Base-by-base conservation (phyloP, 2,888 invertebrate genomes). In the Syritta pipiens region DNA sequence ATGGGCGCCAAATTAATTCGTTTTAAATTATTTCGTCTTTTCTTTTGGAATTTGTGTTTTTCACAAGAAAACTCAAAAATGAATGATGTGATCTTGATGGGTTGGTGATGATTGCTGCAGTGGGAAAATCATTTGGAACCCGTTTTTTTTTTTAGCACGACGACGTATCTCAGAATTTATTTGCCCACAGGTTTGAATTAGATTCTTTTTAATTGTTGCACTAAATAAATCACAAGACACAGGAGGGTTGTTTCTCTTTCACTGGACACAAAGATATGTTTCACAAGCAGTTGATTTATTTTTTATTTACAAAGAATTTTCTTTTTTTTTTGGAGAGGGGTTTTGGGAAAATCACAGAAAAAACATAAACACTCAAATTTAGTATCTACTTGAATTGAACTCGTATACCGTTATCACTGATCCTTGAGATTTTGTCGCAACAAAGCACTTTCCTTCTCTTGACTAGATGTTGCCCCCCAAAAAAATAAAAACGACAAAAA, bases 371-470 rank as follows among this genome's bases (percentile, higher is more conserved):
- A n/a, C n/a, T 63, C 51, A 40, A 28, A 14, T 59, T 63, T 46
- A 37, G 30, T 26, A 46, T 65, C 24, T 51, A 46, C 46, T 44
- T 40, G 42, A 26, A 49, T 3, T 59, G 26, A n/a, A n/a, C n/a
- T 77, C 72, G 77, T 77, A 77, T 77, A 77, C 65, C 22, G 59
- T 77, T 77, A 77, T 77, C 77, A 72, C 72, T 72, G 65, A 72
- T 76, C 59, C 71, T 71, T 76, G 77, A 71, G 72, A 77, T 65
- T 77, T 72, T 65, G 53, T 28, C 28, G 9, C 3, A 14, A n/a
- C 30, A 20, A 60, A 55, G 10, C 19, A 59, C 24, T 26, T 2
- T 28, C 20, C 32, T n/a, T 42, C 14, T 7, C 22, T 71, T 79
- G 79, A 79, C 74, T 79, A 74, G 79, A 75, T 55, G 55, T 67